A percentile compares a stretch with the other conserved stretches of the same genome.
Evolutionary conservation across 2,797 vertebrate genomes (phyloP).

Genomic region (Macrochelys suwanniensis): DNA sequence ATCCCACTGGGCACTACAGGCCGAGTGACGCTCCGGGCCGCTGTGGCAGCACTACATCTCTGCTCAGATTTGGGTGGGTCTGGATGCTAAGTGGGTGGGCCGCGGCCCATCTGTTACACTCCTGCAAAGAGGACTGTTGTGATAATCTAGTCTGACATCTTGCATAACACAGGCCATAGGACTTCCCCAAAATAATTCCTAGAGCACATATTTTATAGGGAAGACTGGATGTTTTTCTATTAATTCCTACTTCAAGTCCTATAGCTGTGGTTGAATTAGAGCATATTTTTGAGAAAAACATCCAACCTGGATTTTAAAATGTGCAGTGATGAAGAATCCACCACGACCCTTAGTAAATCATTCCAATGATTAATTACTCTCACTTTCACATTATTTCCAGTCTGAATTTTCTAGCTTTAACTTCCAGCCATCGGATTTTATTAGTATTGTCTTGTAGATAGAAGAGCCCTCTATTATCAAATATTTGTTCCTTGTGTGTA

Average conservation of each 20-base stretch:
- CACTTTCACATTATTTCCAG: not conserved
- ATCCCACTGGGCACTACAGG: too few species aligned
- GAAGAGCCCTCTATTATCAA: constrained; percentile 32
- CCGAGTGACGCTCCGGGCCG: too few species aligned
- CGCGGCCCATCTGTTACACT: constrained; percentile 18
- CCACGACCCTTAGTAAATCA: constrained; percentile 23
- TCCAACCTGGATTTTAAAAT: constrained; percentile 73
- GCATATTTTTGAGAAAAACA: constrained; percentile 65
- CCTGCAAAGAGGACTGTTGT: not conserved
- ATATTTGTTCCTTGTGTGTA: constrained; percentile 32
- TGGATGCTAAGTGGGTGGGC: too few species aligned
- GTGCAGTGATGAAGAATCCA: constrained; percentile 57
- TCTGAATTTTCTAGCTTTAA: constrained; percentile 50
- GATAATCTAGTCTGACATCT: constrained; percentile 48
- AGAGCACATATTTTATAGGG: too few species aligned
- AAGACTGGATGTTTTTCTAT: not conserved
- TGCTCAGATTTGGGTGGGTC: too few species aligned
- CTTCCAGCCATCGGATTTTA: not conserved
- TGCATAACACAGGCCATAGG: not conserved
- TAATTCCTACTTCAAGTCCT: constrained; percentile 30
- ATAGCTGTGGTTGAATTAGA: constrained; percentile 20
- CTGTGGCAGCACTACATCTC: too few species aligned
- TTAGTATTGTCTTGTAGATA: constrained; percentile 31
- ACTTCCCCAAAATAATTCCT: not conserved
- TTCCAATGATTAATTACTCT: not conserved